These are phyloP conservation scores for Aquatica leii DNA, from an alignment of 2,888 invertebrate genomes.

Conservation along the genomic window DNA sequence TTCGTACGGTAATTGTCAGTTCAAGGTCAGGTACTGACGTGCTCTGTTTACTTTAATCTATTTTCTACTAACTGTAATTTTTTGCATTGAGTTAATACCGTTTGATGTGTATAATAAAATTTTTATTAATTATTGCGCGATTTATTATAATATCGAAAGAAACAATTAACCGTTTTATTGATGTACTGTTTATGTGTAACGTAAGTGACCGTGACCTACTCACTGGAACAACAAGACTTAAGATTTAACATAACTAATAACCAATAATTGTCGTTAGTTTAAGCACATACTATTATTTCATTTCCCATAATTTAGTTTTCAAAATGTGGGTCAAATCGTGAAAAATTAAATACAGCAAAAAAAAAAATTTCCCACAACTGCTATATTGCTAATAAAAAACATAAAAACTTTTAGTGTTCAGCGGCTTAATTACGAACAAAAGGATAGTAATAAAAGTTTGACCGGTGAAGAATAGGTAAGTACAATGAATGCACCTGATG, in stretches of 20 bases:
- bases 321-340: conserved; percentile 10
- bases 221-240: too few relatives aligned
- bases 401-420: too few relatives aligned
- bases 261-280: background rate
- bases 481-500: too few relatives aligned
- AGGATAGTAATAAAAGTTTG: too few relatives aligned
- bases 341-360: background rate
- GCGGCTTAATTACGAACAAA: too few relatives aligned
- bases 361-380: too few relatives aligned
- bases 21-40: conserved; percentile 33
- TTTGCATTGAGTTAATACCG: conserved; percentile 26
- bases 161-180: background rate
- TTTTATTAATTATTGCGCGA: conserved; percentile 23
- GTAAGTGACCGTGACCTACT: conserved; percentile 25
- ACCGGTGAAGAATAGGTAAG: too few relatives aligned
- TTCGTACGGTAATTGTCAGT: conserved; percentile 34
- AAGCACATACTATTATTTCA: background rate
- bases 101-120: conserved; percentile 17
- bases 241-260: too few relatives aligned
- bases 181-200: conserved; percentile 15
- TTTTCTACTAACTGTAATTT: conserved; percentile 31
- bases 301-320: conserved; percentile 18
- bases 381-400: too few relatives aligned
- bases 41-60: conserved; percentile 34
- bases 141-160: background rate